phyloP scores from a whole-genome alignment of 2,888 invertebrate genomes.

The Isoperla grammatica region DNA sequence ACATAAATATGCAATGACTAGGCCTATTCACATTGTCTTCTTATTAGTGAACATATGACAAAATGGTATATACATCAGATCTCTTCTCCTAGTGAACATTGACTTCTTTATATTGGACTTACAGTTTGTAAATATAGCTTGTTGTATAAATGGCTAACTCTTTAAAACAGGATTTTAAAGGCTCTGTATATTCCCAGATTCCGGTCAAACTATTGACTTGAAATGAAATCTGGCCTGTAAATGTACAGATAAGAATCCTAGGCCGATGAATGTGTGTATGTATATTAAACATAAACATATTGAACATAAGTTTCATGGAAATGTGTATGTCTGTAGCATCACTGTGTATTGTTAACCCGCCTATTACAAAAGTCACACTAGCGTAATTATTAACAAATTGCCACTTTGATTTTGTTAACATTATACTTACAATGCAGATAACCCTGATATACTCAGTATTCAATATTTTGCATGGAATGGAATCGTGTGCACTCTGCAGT shows the following conservation, averaged over 20 bases:
- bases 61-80: background rate
- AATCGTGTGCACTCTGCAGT: background rate
- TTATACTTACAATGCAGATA: background rate
- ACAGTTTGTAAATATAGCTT: conserved; percentile 1
- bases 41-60: background rate
- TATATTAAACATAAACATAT: background rate
- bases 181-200: background rate
- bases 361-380: conserved; percentile 3
- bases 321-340: background rate
- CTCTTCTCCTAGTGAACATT: background rate
- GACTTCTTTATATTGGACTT: background rate
- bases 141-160: background rate
- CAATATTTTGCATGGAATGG: conserved; percentile 7
- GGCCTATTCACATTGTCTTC: no score
- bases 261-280: background rate
- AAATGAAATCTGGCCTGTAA: background rate
- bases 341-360: background rate
- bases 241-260: background rate
- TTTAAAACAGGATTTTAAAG: background rate
- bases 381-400: background rate
- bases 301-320: background rate
- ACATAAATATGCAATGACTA: no score
- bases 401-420: background rate
- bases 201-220: background rate
- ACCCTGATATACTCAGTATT: conserved; percentile 17